Evolutionary conservation across 2,888 invertebrate species (phyloP).

Genomic region (Digitonthophagus gazella): DNA sequence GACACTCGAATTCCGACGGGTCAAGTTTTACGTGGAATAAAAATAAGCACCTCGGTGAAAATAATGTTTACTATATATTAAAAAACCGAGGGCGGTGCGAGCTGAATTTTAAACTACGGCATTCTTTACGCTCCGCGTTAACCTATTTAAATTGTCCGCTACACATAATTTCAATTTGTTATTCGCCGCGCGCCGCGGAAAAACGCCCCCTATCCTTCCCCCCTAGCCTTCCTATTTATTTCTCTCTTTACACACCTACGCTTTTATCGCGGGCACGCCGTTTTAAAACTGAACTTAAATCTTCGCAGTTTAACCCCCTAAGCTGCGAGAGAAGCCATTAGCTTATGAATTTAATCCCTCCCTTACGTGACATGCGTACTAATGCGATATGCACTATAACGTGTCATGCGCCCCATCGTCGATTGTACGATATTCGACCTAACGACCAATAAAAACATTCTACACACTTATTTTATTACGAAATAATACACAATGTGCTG

Average conservation of each 20-base stretch:
- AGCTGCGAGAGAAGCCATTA: neutral
- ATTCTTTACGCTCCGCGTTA: slow-evolving; percentile 14
- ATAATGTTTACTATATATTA: slow-evolving; percentile 18
- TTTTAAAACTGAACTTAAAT: neutral
- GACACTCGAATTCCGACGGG: slow-evolving; percentile 10
- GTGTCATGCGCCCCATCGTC: too few relatives aligned
- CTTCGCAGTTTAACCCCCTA: slow-evolving; percentile 1
- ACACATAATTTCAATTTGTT: slow-evolving; percentile 16
- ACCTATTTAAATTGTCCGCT: slow-evolving; percentile 18
- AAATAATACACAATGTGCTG: too few relatives aligned
- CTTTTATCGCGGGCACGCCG: neutral
- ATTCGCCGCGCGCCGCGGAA: slow-evolving; percentile 8
- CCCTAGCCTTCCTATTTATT: neutral
- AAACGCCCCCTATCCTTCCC: neutral
- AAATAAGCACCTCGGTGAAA: slow-evolving; percentile 10
- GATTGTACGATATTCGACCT: too few relatives aligned
- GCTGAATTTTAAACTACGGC: slow-evolving; percentile 10
- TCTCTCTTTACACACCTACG: slow-evolving; percentile 9
- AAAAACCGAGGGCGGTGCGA: slow-evolving; percentile 1
- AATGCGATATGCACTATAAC: too few relatives aligned
- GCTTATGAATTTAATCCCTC: too few relatives aligned
- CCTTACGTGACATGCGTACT: too few relatives aligned
- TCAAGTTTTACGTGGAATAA: slow-evolving; percentile 7
- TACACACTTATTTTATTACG: too few relatives aligned
- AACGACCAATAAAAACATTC: too few relatives aligned